Evolutionary conservation across 2,797 vertebrate genomes (phyloP), one percentile per base, ranked within the genome.

Genomic region (Potorous gilbertii): DNA sequence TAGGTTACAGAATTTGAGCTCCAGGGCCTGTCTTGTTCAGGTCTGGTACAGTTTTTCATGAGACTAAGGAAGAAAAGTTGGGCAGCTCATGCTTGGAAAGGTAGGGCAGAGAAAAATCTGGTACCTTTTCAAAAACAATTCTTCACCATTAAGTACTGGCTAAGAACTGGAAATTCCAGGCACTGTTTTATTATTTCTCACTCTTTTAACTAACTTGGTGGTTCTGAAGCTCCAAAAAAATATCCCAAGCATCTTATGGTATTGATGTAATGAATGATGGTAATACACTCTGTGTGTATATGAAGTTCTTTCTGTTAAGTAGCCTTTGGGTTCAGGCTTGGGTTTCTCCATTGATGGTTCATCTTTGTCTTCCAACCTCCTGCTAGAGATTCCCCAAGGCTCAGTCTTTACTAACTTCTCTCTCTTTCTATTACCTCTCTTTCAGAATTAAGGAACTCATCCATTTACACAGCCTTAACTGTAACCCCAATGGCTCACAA

Each of bases 101-200:
- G 40, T 62, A 93, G 28, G 52, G 52, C 74, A 94, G 34, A 94
- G 34, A 90, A 66, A 92, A 90, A 95, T 56, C 18, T 21, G 27
- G 56, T 46, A 52, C 50, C 27, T 66, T 91, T 93, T 13, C 52
- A 56, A 55, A 1, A 55, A 11, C 50, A 27, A 21, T 55, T 90
- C 90, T 90, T 56, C 90, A 28, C 29, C 55, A 87, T 93, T 52
- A 24, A 57, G 56, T 31, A 46, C 27, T 46, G 27, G 10, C 56
- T 54, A 9, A 55, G 55, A 55, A 92, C 3, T 16, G n/a, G 21
- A 94, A 57, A 95, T 92, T 66, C 4, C 14, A 34, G 18, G 24
- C 93, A 40, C 46, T 52, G 56, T 50, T 9, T 21, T 87, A 87
- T 66, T 18, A 34, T 1, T 18, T 62, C 55, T 62, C 13, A 31